Conservation (phyloP, 1,140 invertebrate genomes). For the Sesamia nonagrioides region DNA sequence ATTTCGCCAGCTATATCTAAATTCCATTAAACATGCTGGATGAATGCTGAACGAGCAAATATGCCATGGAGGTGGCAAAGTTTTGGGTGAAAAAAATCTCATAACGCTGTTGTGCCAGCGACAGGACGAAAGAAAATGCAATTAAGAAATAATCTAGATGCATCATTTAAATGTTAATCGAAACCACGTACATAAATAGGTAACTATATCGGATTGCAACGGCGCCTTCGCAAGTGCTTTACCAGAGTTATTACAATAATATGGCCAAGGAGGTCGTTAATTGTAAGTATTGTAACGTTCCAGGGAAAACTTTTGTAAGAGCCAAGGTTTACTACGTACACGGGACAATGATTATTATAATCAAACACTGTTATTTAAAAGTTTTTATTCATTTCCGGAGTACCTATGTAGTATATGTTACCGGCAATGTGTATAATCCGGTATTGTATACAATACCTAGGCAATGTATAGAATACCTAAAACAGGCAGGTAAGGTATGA, state of each 20-base stretch:
- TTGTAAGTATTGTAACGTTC: constrained; percentile 7
- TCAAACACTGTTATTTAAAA: constrained; percentile 1
- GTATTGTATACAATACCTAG: too few relatives aligned
- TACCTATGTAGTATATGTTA: too few relatives aligned
- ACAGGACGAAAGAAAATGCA: too few relatives aligned
- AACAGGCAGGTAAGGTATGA: too few relatives aligned
- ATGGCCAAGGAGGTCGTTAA: constrained; percentile 15
- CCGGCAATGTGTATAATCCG: too few relatives aligned
- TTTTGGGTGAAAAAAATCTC: too few relatives aligned
- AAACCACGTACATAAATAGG: neutral
- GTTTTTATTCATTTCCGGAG: constrained; percentile 25
- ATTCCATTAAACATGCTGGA: too few relatives aligned
- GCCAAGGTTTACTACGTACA: constrained; percentile 5
- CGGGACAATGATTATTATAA: constrained; percentile 25
- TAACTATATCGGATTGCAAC: neutral
- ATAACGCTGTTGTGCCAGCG: too few relatives aligned
- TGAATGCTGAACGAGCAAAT: too few relatives aligned
- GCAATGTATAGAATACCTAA: too few relatives aligned
- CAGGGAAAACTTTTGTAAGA: neutral
- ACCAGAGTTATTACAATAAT: constrained; percentile 3
- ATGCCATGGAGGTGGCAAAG: too few relatives aligned
- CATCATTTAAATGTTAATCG: neutral
- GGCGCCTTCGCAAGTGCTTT: neutral
- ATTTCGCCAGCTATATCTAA: too few relatives aligned
- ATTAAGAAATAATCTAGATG: neutral